These are phyloP conservation scores for Aphelenchoides fujianensis DNA, from an alignment of 1,140 invertebrate genomes.

Conservation along the genomic window DNA sequence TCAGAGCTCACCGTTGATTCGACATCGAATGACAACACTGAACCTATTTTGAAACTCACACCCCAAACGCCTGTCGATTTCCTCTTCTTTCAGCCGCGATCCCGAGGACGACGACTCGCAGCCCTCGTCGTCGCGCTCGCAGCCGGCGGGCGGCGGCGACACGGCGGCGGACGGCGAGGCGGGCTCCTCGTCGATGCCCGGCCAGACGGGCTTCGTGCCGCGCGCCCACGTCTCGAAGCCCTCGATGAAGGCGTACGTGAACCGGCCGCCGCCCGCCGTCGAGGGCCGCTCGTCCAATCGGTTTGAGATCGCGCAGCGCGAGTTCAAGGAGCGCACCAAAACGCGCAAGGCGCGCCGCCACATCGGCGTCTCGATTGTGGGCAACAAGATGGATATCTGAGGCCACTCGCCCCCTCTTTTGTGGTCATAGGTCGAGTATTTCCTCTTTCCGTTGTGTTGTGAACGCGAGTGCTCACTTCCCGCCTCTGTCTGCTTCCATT, in stretches of 20 bases:
- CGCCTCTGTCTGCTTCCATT: too few species aligned
- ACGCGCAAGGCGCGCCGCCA: slow-evolving; percentile 41
- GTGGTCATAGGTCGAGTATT: too few species aligned
- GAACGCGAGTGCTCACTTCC: too few species aligned
- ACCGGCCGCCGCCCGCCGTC: slow-evolving; percentile 77
- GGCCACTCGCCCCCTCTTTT: not conserved
- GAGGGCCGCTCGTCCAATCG: slow-evolving; percentile 38
- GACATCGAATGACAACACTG: too few species aligned
- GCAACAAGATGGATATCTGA: slow-evolving; percentile 27
- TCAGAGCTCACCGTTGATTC: too few species aligned
- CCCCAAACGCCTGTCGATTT: too few species aligned
- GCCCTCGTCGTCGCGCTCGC: slow-evolving; percentile 1
- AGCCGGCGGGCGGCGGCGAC: slow-evolving; percentile 26
- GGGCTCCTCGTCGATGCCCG: too few species aligned
- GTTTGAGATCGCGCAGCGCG: slow-evolving; percentile 47
- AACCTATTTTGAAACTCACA: too few species aligned
- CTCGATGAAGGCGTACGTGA: slow-evolving; percentile 92
- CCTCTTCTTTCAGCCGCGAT: not conserved
- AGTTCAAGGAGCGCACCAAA: slow-evolving; percentile 55
- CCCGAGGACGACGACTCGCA: slow-evolving; percentile 30
- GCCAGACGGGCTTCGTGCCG: slow-evolving; percentile 89
- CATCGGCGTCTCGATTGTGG: slow-evolving; percentile 51
- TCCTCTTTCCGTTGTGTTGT: too few species aligned
- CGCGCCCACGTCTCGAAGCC: slow-evolving; percentile 88
- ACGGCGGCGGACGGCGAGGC: slow-evolving; percentile 63